These are phyloP conservation scores for Zingel zingel DNA, from an alignment of 2,113 vertebrate genomes.

Conservation along the genomic window DNA sequence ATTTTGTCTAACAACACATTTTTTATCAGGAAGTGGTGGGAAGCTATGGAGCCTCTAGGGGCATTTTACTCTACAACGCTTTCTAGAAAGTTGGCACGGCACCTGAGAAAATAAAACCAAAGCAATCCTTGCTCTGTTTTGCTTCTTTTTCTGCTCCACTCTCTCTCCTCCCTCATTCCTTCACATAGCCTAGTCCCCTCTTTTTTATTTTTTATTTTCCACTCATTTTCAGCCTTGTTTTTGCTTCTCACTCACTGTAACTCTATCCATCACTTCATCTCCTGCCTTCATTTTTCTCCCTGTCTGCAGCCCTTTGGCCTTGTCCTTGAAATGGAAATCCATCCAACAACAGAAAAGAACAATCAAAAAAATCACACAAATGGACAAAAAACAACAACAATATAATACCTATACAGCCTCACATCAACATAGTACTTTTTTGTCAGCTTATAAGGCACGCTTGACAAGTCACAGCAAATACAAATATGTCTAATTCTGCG, in stretches of 20 bases:
- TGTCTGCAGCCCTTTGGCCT: background rate
- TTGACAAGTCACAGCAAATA: background rate
- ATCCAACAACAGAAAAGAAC: background rate
- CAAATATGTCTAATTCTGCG: background rate
- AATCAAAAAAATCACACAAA: background rate
- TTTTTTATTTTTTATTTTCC: background rate
- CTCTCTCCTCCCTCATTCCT: background rate
- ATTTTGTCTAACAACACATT: background rate
- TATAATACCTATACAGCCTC: too few species aligned
- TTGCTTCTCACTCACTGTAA: background rate
- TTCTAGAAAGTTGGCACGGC: conserved; percentile 24
- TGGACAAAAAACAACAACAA: background rate
- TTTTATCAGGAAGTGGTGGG: conserved; percentile 40
- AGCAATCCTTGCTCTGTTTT: background rate
- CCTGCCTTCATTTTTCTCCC: background rate
- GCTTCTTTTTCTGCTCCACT: background rate
- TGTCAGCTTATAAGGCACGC: background rate
- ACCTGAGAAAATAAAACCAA: conserved; percentile 24
- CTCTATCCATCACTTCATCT: conserved; percentile 6
- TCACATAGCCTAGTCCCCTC: background rate
- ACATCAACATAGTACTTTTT: background rate
- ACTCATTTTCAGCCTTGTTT: background rate
- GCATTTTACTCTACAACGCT: conserved; percentile 30
- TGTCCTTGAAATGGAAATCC: background rate
- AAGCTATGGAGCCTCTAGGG: conserved; percentile 11